These are phyloP conservation scores for Coryphaenoides rupestris DNA, from an alignment of 2,113 vertebrate genomes.

Conservation along the genomic window DNA sequence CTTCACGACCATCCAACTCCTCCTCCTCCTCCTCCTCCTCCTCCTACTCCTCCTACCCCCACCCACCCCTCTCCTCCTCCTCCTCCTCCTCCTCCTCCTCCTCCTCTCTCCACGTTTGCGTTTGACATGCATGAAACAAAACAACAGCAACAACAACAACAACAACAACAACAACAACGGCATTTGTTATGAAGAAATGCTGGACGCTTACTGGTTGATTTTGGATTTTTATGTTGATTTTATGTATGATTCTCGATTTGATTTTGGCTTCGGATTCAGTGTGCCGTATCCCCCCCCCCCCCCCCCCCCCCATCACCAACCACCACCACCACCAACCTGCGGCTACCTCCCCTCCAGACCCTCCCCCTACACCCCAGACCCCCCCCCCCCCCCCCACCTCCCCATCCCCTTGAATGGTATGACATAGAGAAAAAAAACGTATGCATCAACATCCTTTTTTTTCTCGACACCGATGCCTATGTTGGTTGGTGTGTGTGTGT, in stretches of 20 bases:
- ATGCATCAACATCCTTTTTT: conserved; percentile 49
- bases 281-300: conserved; percentile 53
- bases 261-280: conserved; percentile 38
- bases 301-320: conserved; percentile 34
- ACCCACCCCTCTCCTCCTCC: conserved; percentile 53
- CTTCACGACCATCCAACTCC: conserved; percentile 32
- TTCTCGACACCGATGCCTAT: conserved; percentile 37
- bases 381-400: conserved; percentile 31
- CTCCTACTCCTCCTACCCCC: conserved; percentile 33
- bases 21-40: conserved; percentile 55
- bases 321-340: conserved; percentile 11
- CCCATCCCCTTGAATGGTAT: conserved; percentile 54
- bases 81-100: conserved; percentile 47
- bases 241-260: conserved; percentile 14
- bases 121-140: conserved; percentile 70
- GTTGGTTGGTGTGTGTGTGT: conserved; percentile 43
- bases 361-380: no score
- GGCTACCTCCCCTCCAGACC: background rate
- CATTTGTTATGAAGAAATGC: conserved; percentile 27
- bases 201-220: conserved; percentile 33
- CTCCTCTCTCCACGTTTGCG: conserved; percentile 63
- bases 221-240: conserved; percentile 30
- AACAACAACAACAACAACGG: conserved; percentile 22
- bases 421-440: conserved; percentile 36
- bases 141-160: background rate